phyloP scores from a whole-genome alignment of 2,888 invertebrate species.

The Augochlorella aurata region DNA sequence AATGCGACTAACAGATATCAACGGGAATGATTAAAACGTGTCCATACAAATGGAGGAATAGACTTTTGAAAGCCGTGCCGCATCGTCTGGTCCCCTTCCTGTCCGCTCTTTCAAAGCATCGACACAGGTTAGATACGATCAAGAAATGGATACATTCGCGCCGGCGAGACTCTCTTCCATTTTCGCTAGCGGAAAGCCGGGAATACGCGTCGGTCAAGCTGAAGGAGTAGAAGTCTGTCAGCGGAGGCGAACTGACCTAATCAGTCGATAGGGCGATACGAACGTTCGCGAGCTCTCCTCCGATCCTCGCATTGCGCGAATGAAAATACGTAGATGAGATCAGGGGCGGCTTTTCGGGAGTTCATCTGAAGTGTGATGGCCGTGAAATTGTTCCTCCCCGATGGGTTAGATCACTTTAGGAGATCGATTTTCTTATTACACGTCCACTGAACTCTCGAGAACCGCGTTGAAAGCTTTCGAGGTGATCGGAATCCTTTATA shows the following conservation, averaged over 20 bases:
- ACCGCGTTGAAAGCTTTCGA: conserved; percentile 11
- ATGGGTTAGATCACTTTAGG: conserved; percentile 35
- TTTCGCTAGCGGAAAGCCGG: conserved; percentile 31
- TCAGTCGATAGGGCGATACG: conserved; percentile 34
- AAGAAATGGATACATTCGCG: conserved; percentile 45
- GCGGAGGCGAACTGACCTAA: conserved; percentile 29
- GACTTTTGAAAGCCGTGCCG: conserved; percentile 35
- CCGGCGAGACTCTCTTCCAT: conserved; percentile 28
- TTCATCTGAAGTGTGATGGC: conserved; percentile 21
- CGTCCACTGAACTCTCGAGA: conserved; percentile 18
- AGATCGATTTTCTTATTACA: conserved; percentile 20
- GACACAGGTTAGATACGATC: conserved; percentile 40
- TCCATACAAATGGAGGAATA: conserved; percentile 43
- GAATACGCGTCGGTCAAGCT: conserved; percentile 4
- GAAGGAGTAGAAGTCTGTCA: conserved; percentile 1
- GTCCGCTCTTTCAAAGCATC: conserved; percentile 43
- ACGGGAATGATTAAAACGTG: conserved; percentile 30
- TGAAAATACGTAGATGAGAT: conserved; percentile 32
- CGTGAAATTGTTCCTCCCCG: conserved; percentile 17
- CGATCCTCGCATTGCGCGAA: conserved; percentile 16
- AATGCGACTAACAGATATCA: conserved; percentile 31
- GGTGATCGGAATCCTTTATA: neutral
- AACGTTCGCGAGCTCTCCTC: conserved; percentile 22
- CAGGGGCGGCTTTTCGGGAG: conserved; percentile 23
- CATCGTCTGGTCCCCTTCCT: conserved; percentile 15